A percentile compares a stretch with the other conserved stretches of the same genome.
These are phyloP conservation scores for Neopelma chrysocephalum DNA, from an alignment of 2,797 vertebrate genomes.

Conservation along the genomic window DNA sequence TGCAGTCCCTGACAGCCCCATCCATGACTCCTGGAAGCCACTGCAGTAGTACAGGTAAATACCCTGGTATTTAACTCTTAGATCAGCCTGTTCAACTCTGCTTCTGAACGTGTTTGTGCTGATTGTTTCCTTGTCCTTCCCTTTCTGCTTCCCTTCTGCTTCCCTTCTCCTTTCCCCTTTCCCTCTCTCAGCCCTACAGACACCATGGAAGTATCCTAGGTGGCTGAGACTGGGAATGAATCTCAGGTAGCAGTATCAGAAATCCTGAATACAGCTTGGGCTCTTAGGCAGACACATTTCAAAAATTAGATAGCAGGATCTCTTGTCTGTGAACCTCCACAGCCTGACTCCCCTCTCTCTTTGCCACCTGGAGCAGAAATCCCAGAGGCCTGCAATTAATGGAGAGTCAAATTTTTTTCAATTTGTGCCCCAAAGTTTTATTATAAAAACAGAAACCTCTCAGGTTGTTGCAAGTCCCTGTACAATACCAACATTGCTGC, in stretches of 20 bases:
- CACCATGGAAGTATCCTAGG: neutral
- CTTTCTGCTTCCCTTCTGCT: neutral
- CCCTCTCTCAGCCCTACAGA: neutral
- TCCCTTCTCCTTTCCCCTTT: neutral
- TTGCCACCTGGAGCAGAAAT: neutral
- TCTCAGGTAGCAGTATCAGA: neutral
- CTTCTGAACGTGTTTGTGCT: neutral
- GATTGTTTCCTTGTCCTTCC: neutral
- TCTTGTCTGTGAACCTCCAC: neutral
- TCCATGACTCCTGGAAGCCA: neutral
- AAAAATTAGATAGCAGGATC: neutral
- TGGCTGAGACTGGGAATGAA: neutral
- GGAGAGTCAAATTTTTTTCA: neutral
- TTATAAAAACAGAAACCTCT: neutral
- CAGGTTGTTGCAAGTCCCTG: neutral
- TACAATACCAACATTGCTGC: accelerated
- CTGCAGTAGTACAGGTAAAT: neutral
- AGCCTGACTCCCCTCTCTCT: neutral
- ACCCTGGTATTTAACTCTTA: neutral
- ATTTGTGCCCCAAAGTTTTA: neutral
- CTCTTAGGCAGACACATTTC: neutral
- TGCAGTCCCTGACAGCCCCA: neutral
- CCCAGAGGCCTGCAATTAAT: neutral
- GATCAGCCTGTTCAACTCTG: neutral
- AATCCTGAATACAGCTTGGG: neutral